Evolutionary conservation across 2,113 vertebrate species (phyloP).

Genomic region (Rallus limicola): DNA sequence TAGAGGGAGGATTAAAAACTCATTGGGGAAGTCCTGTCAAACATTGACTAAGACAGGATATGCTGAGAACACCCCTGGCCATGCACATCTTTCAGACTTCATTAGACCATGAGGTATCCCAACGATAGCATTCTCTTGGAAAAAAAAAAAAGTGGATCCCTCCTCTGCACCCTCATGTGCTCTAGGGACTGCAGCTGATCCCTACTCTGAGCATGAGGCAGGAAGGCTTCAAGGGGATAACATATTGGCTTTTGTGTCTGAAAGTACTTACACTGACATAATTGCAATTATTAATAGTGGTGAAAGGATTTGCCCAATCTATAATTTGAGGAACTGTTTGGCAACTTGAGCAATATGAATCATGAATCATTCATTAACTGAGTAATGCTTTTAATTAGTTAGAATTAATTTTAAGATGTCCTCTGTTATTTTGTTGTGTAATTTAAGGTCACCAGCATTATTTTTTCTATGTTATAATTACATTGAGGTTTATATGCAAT

Average conservation of each 20-base stretch:
- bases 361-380: slow-evolving; percentile 31
- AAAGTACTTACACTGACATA: not conserved
- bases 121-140: not conserved
- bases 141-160: not conserved
- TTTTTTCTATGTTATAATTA: not conserved
- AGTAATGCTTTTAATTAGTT: slow-evolving; percentile 29
- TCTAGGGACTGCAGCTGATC: not conserved
- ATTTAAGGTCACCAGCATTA: not conserved
- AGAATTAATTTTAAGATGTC: slow-evolving; percentile 8
- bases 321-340: slow-evolving; percentile 20
- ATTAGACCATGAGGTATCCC: not conserved
- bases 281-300: not conserved
- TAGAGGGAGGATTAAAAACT: not conserved
- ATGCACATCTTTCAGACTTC: not conserved
- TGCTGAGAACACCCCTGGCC: not conserved
- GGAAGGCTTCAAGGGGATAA: not conserved
- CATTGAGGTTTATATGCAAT: not conserved
- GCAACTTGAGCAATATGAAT: not conserved
- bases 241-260: not conserved
- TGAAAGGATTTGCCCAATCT: not conserved
- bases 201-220: not conserved
- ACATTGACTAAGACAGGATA: fast-evolving
- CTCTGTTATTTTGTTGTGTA: not conserved
- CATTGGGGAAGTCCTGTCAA: not conserved
- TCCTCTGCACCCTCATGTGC: not conserved